A percentile compares a stretch with the other conserved stretches of the same genome.
phyloP scores from a whole-genome alignment of 2,113 vertebrate genomes.

The Sminthopsis crassicaudata region DNA sequence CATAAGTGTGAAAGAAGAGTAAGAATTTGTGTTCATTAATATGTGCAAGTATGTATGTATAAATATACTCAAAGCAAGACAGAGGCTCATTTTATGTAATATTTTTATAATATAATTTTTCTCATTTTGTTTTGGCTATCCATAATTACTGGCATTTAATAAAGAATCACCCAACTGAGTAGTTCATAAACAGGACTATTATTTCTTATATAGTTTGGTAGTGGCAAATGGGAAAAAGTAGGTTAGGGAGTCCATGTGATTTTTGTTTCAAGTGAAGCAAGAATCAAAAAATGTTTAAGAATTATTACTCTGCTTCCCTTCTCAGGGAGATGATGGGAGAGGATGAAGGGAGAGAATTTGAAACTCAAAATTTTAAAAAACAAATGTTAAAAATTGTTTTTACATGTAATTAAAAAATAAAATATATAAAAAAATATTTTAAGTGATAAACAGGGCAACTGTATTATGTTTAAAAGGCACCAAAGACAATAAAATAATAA shows the following conservation, averaged over 20 bases:
- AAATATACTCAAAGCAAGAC: neutral
- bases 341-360: neutral
- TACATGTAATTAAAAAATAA: neutral
- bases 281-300: conserved; percentile 1
- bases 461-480: neutral
- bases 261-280: neutral
- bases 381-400: neutral
- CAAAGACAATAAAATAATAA: neutral
- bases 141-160: neutral
- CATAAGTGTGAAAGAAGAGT: neutral
- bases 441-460: neutral
- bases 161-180: conserved; percentile 17
- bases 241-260: neutral
- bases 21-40: neutral
- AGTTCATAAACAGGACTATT: conserved; percentile 25
- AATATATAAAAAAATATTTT: neutral
- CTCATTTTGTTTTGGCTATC: neutral
- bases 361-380: neutral
- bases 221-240: conserved; percentile 16
- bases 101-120: neutral
- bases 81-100: neutral
- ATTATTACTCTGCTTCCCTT: neutral
- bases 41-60: neutral
- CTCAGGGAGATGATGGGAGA: neutral
- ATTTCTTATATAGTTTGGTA: neutral